These are phyloP conservation scores for Pharmacophagus antenor DNA, from an alignment of 2,888 invertebrate genomes.

Conservation along the genomic window DNA sequence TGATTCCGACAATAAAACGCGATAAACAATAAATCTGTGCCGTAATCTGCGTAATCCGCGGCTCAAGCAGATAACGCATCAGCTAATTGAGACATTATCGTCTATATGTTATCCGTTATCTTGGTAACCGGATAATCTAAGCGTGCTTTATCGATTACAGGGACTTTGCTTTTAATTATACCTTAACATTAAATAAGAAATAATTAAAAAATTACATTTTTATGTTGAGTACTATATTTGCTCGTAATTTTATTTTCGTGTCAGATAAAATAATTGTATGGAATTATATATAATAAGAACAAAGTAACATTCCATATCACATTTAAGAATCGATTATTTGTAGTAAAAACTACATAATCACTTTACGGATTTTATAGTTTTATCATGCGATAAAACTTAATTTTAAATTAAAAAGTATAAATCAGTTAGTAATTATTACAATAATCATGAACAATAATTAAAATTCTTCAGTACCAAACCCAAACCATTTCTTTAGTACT, in stretches of 20 bases:
- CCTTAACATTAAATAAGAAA: neutral
- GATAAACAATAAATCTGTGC: slow-evolving; percentile 71
- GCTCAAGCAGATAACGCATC: slow-evolving; percentile 53
- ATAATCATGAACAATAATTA: slow-evolving; percentile 66
- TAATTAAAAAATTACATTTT: neutral
- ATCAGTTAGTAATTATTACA: slow-evolving; percentile 60
- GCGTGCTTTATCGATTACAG: slow-evolving; percentile 42
- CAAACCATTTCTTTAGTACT: too few species aligned
- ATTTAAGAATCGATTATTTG: slow-evolving; percentile 38
- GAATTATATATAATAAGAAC: slow-evolving; percentile 2
- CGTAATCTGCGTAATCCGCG: slow-evolving; percentile 57
- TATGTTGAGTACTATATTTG: neutral
- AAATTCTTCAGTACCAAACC: slow-evolving; percentile 63
- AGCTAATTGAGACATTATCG: slow-evolving; percentile 54
- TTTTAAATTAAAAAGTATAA: too few species aligned
- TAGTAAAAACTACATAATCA: slow-evolving; percentile 33
- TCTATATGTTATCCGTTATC: slow-evolving; percentile 41
- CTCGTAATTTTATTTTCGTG: too few species aligned
- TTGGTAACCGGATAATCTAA: slow-evolving; percentile 37
- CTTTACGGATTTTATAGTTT: slow-evolving; percentile 37
- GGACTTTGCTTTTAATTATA: neutral
- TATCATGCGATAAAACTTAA: slow-evolving; percentile 36
- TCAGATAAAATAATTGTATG: too few species aligned
- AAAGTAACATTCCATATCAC: slow-evolving; percentile 18
- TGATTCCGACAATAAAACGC: slow-evolving; percentile 52